phyloP scores from a whole-genome alignment of 2,113 vertebrate species.

The Myotis brandtii region DNA sequence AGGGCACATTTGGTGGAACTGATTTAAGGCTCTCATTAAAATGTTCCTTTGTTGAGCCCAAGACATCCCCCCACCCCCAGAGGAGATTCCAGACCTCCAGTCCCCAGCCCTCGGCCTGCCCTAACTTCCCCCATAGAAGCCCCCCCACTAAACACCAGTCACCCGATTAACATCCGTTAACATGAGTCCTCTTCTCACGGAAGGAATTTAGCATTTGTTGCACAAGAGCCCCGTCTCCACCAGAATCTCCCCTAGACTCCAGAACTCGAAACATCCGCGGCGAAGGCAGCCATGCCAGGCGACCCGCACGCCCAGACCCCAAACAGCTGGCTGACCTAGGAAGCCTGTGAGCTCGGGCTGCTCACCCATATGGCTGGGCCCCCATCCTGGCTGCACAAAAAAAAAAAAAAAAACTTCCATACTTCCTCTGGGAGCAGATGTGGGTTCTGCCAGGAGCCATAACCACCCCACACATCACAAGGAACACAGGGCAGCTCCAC shows the following conservation, averaged over 20 bases:
- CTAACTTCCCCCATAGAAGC: background rate
- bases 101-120: constrained; percentile 3
- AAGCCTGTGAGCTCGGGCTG: constrained; percentile 22
- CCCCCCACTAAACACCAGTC: background rate
- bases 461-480: constrained; percentile 30
- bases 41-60: constrained; percentile 73
- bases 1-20: constrained; percentile 73
- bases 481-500: constrained; percentile 46
- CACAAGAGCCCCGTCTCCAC: constrained; percentile 2
- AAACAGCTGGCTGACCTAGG: background rate
- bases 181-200: constrained; percentile 58
- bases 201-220: constrained; percentile 69
- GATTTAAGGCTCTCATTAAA: constrained; percentile 82
- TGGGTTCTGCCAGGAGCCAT: constrained; percentile 62
- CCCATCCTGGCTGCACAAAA: background rate
- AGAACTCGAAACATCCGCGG: constrained; percentile 36
- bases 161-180: constrained; percentile 55
- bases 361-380: constrained; percentile 58
- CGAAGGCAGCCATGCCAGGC: background rate
- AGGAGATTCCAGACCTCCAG: constrained; percentile 73
- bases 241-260: constrained; percentile 45
- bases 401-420: constrained; percentile 22
- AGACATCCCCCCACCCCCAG: constrained; percentile 60
- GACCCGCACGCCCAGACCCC: background rate
- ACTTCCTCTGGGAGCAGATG: constrained; percentile 78